A percentile compares a stretch with the other conserved stretches of the same genome.
Conservation (phyloP, 37 sponge, comb jelly and placozoan genomes). For the Tethya wilhelma region DNA sequence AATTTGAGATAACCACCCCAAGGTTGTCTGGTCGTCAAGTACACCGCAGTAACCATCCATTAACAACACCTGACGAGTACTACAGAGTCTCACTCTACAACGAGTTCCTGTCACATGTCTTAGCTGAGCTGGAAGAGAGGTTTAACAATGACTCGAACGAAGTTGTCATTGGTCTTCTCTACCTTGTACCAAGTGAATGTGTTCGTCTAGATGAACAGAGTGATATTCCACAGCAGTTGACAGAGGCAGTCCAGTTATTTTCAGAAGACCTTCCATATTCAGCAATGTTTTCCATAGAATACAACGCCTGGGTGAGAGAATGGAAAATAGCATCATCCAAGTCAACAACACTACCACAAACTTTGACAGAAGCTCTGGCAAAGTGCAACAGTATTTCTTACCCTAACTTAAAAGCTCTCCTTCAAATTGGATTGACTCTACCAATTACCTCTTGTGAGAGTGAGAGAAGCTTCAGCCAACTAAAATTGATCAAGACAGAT, state of each 20-base stretch:
- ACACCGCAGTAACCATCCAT: conserved; percentile 17
- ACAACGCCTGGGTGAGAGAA: neutral
- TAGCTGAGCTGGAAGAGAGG: conserved; percentile 20
- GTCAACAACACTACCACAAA: neutral
- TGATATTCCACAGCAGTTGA: neutral
- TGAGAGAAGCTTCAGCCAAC: too few relatives aligned
- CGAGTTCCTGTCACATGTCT: conserved; percentile 29
- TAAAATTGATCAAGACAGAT: conserved; percentile 36
- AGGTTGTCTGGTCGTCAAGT: conserved; percentile 12
- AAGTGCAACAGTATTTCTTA: neutral
- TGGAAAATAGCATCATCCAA: conserved; percentile 40
- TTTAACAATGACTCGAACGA: conserved; percentile 19
- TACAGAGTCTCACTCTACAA: conserved; percentile 21
- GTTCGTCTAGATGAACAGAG: conserved; percentile 2
- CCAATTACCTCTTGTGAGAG: too few relatives aligned
- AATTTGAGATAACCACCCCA: conserved; percentile 17
- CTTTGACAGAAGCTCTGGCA: neutral
- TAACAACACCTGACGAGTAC: conserved; percentile 10
- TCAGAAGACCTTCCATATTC: conserved; percentile 3
- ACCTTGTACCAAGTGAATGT: conserved; percentile 51
- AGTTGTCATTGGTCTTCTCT: conserved; percentile 26
- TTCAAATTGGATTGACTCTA: neutral
- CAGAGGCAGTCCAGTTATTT: conserved; percentile 14
- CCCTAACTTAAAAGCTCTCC: neutral
- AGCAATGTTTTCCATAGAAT: conserved; percentile 4